Conservation (phyloP, 2,797 vertebrate species). For the Chelon labrosus region DNA sequence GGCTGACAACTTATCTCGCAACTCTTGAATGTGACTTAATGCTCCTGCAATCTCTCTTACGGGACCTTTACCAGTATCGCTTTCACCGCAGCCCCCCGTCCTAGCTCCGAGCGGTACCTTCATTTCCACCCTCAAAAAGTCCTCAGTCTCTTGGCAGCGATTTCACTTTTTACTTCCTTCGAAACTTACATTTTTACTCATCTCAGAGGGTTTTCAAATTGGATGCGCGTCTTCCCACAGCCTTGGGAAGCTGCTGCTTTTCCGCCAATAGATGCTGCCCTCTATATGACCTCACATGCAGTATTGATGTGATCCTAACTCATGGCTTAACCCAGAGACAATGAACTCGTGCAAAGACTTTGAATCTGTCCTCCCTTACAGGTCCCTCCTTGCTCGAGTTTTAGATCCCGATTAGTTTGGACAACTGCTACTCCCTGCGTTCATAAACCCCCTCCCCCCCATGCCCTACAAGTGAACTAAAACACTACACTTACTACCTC, state of each 20-base stretch:
- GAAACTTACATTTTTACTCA: background rate
- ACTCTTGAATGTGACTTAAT: constrained; percentile 11
- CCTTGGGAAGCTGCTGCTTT: background rate
- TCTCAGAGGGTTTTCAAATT: constrained; percentile 4
- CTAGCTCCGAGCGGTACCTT: background rate
- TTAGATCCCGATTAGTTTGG: background rate
- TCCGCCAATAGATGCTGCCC: background rate
- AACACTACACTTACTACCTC: constrained; percentile 37
- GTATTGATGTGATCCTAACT: background rate
- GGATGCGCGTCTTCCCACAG: background rate
- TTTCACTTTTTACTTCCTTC: background rate
- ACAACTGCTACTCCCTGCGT: constrained; percentile 2
- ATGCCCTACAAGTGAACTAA: constrained; percentile 41
- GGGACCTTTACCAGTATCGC: background rate
- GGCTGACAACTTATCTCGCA: background rate
- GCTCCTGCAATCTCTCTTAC: background rate
- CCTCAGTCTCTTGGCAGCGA: background rate
- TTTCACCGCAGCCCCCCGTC: background rate
- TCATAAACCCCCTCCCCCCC: constrained; percentile 16
- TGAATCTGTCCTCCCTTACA: background rate
- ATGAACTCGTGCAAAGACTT: background rate
- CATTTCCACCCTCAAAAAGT: background rate
- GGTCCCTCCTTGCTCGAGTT: background rate
- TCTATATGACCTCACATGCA: background rate
- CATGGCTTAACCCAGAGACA: background rate